Base-by-base conservation (phyloP, 2,113 vertebrate species). In the Oxyruncus cristatus region DNA sequence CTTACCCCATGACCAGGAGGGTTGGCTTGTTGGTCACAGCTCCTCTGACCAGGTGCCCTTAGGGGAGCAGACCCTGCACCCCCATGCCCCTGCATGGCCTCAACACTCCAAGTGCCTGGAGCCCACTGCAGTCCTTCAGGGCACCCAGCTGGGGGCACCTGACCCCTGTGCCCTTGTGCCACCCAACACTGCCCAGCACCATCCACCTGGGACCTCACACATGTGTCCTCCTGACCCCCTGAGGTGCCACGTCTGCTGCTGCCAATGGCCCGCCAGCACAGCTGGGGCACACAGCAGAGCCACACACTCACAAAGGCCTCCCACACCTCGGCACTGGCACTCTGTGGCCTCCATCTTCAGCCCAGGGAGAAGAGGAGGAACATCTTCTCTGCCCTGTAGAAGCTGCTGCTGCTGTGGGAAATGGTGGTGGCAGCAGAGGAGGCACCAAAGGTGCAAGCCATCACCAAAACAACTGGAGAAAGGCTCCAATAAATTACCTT, bases 51-150 rank as follows among this genome's bases (percentile, higher is more conserved):
- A 46, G 55, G 47, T 27, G 17, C 55, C 16, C 41, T 35, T 11
- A 8, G 17, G 10, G 14, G 17, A 41, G 15, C 49, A 76, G 55
- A 39, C 41, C 21, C 46, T 30, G 26, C 72, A 32, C 4, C 12
- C 55, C 61, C 1, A 0, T 27, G 8, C 18, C n/a, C 50, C 35
- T 9, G 3, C 2, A 2, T 4, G 14, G 42, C 50, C 58, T 32
- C 20, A 9, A 32, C 24, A 27, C 18, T 8, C 32, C 27, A 63
- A 58, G 37, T 28, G 35, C 33, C 6, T 5, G 21, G 62, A 58
- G 14, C 8, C 62, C 32, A 35, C 37, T 20, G 11, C 6, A 30
- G 62, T 33, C 17, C 11, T 20, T 39, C 49, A 46, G 49, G 44
- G 35, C 5, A 5, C 37, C 32, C 44, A 62, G 2, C 37, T 28